Conservation (phyloP, 2,888 invertebrate species). For the Odontocerum albicorne region DNA sequence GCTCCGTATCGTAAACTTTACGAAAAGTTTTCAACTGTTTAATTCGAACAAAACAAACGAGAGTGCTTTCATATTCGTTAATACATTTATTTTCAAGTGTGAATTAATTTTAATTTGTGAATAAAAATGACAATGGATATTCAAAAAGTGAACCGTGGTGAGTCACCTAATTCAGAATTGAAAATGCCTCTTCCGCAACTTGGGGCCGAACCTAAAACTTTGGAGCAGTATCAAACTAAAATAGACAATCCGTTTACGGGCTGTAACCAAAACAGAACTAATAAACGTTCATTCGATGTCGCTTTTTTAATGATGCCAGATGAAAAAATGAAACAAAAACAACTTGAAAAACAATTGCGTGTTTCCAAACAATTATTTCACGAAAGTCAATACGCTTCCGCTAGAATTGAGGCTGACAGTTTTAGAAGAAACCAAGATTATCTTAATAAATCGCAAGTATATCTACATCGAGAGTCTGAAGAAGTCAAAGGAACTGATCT, state of each 20-base stretch:
- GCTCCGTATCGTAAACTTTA: conserved; percentile 2
- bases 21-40: neutral
- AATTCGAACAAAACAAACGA: neutral
- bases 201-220: conserved; percentile 51
- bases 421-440: conserved; percentile 53
- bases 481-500: conserved; percentile 34
- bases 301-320: conserved; percentile 89
- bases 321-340: conserved; percentile 72
- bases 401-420: conserved; percentile 48
- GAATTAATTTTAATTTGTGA: conserved; percentile 15
- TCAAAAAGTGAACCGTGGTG: conserved; percentile 56
- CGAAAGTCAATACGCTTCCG: conserved; percentile 53
- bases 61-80: neutral
- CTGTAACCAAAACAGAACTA: conserved; percentile 48
- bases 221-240: conserved; percentile 51
- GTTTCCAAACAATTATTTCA: conserved; percentile 55
- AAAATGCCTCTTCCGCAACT: conserved; percentile 50
- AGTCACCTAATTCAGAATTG: conserved; percentile 53
- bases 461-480: conserved; percentile 35
- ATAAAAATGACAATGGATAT: conserved; percentile 69
- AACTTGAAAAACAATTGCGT: conserved; percentile 57
- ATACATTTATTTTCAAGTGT: neutral
- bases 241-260: conserved; percentile 49
- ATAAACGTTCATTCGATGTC: conserved; percentile 86
- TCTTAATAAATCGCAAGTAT: conserved; percentile 45